A percentile compares a stretch with the other conserved stretches of the same genome.
Evolutionary conservation across 2,113 vertebrate genomes (phyloP).

Genomic region (Suncus etruscus): DNA sequence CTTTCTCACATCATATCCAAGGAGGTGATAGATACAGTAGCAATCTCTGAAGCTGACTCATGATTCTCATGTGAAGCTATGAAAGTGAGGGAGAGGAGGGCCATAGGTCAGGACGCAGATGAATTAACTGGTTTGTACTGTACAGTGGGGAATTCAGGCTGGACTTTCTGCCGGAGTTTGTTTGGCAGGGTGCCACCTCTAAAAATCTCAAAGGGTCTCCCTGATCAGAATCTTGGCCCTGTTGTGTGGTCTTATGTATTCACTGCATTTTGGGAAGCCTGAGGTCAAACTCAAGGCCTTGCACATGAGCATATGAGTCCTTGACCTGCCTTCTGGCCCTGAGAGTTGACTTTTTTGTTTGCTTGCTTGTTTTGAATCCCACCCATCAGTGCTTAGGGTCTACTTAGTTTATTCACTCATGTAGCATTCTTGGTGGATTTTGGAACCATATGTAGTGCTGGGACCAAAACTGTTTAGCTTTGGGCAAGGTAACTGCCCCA

Average conservation of each 20-base stretch:
- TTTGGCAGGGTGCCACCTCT: too few species aligned
- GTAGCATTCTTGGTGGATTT: neutral
- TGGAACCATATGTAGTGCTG: neutral
- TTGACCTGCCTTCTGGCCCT: too few species aligned
- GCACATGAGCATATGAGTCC: too few species aligned
- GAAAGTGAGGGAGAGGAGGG: neutral
- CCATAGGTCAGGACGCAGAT: neutral
- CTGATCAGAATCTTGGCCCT: too few species aligned
- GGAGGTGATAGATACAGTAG: neutral
- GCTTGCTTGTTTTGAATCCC: too few species aligned
- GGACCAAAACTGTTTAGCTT: neutral
- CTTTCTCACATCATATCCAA: neutral
- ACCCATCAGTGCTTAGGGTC: neutral
- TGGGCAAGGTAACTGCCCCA: neutral
- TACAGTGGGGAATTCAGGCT: neutral
- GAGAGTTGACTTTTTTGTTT: too few species aligned
- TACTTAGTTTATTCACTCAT: neutral
- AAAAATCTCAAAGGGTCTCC: too few species aligned
- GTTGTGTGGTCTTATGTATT: too few species aligned
- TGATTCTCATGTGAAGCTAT: neutral
- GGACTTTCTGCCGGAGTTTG: neutral
- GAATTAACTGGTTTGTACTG: neutral
- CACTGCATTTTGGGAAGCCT: too few species aligned
- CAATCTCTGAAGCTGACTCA: conserved; percentile 7
- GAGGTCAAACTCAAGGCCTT: too few species aligned